These are phyloP conservation scores for Panopea generosa DNA, from an alignment of 2,888 invertebrate genomes.

Conservation along the genomic window DNA sequence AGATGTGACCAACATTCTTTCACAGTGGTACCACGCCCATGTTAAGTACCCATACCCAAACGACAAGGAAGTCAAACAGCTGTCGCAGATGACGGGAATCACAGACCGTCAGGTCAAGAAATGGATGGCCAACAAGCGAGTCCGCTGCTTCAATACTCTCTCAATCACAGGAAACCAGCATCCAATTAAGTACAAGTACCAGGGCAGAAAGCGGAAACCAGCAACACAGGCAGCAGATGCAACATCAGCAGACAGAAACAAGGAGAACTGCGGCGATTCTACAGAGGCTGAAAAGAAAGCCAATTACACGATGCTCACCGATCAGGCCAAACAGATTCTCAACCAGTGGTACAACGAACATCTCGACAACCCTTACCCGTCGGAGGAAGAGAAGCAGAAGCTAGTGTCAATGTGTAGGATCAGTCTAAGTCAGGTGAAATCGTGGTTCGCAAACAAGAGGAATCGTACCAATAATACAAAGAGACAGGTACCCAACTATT, in stretches of 20 bases:
- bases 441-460: conserved; percentile 81
- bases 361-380: conserved; percentile 73
- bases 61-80: conserved; percentile 70
- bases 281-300: conserved; percentile 45
- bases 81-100: conserved; percentile 69
- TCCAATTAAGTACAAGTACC: conserved; percentile 77
- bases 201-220: conserved; percentile 53
- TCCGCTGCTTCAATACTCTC: conserved; percentile 80
- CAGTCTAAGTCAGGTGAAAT: conserved; percentile 73
- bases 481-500: conserved; percentile 76
- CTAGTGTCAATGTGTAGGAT: conserved; percentile 71
- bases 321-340: conserved; percentile 65
- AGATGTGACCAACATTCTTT: conserved; percentile 66
- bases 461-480: conserved; percentile 77
- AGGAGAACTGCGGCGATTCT: conserved; percentile 38
- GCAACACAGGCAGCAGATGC: not conserved
- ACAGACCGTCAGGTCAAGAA: conserved; percentile 78
- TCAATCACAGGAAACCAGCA: conserved; percentile 80
- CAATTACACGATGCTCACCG: conserved; percentile 64
- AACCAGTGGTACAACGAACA: conserved; percentile 74
- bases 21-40: conserved; percentile 75
- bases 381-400: conserved; percentile 71
- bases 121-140: conserved; percentile 82
- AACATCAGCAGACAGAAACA: conserved; percentile 4
- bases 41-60: conserved; percentile 79